Evolutionary conservation across 2,888 invertebrate genomes (phyloP).

Genomic region (Caenorhabditis virilis): DNA sequence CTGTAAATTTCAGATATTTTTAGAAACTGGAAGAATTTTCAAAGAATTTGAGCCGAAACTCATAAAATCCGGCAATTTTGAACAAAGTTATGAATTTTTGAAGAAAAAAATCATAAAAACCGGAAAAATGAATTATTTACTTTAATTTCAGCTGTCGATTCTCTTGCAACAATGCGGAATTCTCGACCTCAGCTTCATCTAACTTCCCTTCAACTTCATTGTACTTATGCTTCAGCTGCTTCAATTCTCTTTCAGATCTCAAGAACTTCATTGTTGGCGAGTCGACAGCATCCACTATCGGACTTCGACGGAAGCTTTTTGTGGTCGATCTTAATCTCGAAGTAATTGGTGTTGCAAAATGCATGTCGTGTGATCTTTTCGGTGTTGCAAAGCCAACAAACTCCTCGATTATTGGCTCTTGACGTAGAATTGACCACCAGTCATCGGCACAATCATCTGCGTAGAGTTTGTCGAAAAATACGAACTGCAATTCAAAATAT

Average conservation of each 20-base stretch:
- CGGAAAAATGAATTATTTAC: too few relatives aligned
- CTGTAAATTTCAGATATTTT: too few relatives aligned
- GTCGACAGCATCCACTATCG: neutral
- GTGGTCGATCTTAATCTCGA: neutral
- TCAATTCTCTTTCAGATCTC: neutral
- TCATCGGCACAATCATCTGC: neutral
- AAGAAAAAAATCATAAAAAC: too few relatives aligned
- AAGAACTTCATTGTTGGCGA: neutral
- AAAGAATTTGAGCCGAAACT: too few relatives aligned
- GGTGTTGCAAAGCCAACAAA: neutral
- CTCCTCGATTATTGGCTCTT: neutral
- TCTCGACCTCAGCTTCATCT: neutral
- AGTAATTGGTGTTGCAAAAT: neutral
- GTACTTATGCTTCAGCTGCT: neutral
- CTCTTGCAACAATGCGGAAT: neutral
- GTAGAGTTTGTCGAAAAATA: neutral
- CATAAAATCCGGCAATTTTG: too few relatives aligned
- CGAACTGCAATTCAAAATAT: too few relatives aligned
- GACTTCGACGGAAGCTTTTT: neutral
- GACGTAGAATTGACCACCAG: neutral
- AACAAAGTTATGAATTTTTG: too few relatives aligned
- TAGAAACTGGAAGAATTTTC: too few relatives aligned
- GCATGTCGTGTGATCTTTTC: too few relatives aligned
- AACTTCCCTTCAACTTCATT: neutral
- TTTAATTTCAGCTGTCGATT: neutral